Evolutionary conservation across 2,113 vertebrate species (phyloP), one percentile per base, ranked within the genome.

Genomic region (Oncorhynchus keta): DNA sequence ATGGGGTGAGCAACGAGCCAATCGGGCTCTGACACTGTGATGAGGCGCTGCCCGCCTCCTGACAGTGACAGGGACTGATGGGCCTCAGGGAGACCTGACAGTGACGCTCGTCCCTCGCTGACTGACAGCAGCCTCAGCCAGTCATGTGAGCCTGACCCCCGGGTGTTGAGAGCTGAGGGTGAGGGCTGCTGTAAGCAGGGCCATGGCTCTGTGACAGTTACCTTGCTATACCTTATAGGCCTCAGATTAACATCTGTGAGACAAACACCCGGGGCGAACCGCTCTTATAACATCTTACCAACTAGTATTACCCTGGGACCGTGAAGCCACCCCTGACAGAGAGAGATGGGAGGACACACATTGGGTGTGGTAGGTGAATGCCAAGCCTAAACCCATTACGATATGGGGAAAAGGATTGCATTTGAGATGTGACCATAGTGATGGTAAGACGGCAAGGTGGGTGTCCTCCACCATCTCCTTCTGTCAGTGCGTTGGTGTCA

Each of bases 21-120:
- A 86, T 92, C 18, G 88, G 91, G 85, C 92, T 94, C 86, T 99
- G 98, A 97, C 97, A 93, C 86, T 99, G 97, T 84, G 81, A 85
- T 0, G 95, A 92, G 87, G 91, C 80, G 20, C 91, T 97, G 51
- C 96, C 97, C 26, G 93, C 95, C 84, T 92, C 97, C 76, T 99
- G 98, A 90, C 95, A 89, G 92, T 99, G 98, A 97, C 95, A 95
- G 0, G 93, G 94, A 1, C 92, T 88, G 72, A 84, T 77, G 70
- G 91, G 74, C 72, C 78, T 97, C 84, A 94, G 88, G 86, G 98
- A 99, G 81, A 96, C 95, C 81, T 99, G 98, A 94, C 98, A 99
- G 92, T 99, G 98, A 95, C 96, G 96, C 76, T 70, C 82, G 82
- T 90, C 89, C 75, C 74, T 87, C 11, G 89, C 93, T 91, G 94